phyloP scores from a whole-genome alignment of 2,888 invertebrate species.

The Dasysyrphus tricinctus region DNA sequence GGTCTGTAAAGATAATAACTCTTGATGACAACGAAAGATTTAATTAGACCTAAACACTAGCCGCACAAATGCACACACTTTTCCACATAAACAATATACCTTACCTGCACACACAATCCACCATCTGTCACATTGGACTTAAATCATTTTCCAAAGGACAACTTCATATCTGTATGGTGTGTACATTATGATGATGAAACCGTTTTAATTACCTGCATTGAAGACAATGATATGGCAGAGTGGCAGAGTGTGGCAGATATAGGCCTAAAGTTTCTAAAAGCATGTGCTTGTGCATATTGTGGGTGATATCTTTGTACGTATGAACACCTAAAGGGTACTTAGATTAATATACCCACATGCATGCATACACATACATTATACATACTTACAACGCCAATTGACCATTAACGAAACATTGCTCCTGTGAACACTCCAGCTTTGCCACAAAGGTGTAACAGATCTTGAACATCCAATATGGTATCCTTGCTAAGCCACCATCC shows the following conservation, averaged over 20 bases:
- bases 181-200: conserved; percentile 7
- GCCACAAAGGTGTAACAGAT: conserved; percentile 86
- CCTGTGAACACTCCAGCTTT: conserved; percentile 83
- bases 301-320: background rate
- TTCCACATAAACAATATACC: background rate
- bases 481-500: conserved; percentile 91
- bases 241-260: conserved; percentile 16
- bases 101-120: background rate
- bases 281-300: background rate
- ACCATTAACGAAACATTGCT: conserved; percentile 77
- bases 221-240: background rate
- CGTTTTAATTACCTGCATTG: conserved; percentile 39
- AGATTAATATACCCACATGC: no score
- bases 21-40: conserved; percentile 28
- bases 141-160: conserved; percentile 15
- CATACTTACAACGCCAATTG: conserved; percentile 76
- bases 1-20: conserved; percentile 67
- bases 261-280: background rate
- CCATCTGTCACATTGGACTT: background rate
- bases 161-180: background rate
- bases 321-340: background rate
- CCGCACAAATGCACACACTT: conserved; percentile 38
- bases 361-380: background rate
- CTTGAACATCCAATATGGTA: conserved; percentile 87
- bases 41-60: conserved; percentile 54